Base-by-base conservation (phyloP, 2,888 invertebrate species). In the Pollenia labialis region DNA sequence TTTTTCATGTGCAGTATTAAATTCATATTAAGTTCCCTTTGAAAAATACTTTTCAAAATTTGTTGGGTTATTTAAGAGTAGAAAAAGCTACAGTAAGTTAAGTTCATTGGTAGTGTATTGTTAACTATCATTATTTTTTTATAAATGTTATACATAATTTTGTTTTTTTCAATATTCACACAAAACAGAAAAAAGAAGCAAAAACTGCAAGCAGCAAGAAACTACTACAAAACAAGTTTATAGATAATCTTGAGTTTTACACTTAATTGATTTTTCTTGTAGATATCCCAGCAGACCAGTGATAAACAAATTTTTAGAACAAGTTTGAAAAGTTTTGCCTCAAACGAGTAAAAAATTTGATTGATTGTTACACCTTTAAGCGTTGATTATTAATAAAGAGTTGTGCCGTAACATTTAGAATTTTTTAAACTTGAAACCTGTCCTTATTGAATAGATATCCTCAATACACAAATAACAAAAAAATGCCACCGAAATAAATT, bases 231-330 rank as follows among this genome's bases (percentile, higher is more conserved):
- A 48, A 68, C 77, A 79, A 48, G 40, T 48, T 14, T 69, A 50
- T 8, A 60, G n/a, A 68, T 79, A 68, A 68, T 79, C 58, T 69
- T 69, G 69, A 46, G 48, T 77, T 76, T 18, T n/a, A 46, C 56
- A 68, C 54, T 56, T 56, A 77, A 77, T 77, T 77, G 76, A 68
- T 77, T 77, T 68, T 64, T 23, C 54, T 50, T 54, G 23, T 54
- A 77, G 56, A 46, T 56, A 32, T 6, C 32, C 32, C 44, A n/a
- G 52, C 11, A 46, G 58, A 16, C 58, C 66, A 68, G n/a, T 14
- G 66, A 50, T 23, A 23, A 18, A 50, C 23, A 48, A 14, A 44
- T 48, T 32, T 32, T 32, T 32, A 6, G 32, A 32, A 32, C 6
- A 6, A 32, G 32, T 32, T 32, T 32, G 32, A 32, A 32, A 32